A percentile compares a stretch with the other conserved stretches of the same genome.
Conservation (phyloP, 2,797 vertebrate species). For the Serranus cabrilla region DNA sequence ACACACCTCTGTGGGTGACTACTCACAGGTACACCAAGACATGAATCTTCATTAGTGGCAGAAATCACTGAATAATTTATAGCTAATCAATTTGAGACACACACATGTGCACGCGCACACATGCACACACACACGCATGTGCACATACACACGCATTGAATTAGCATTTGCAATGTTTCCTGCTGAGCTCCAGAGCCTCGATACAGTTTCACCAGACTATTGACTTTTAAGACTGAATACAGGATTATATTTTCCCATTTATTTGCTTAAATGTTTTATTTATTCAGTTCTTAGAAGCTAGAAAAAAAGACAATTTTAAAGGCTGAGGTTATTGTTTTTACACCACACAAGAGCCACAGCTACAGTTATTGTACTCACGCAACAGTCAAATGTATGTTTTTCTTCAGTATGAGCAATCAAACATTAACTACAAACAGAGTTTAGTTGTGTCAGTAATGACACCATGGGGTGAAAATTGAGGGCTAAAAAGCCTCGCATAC, state of each 20-base stretch:
- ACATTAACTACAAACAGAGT: constrained; percentile 20
- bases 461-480: constrained; percentile 36
- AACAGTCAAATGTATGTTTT: constrained; percentile 27
- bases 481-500: constrained; percentile 9
- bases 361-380: too few relatives aligned
- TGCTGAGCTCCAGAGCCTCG: constrained; percentile 25
- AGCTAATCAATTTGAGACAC: constrained; percentile 69
- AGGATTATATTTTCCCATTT: constrained; percentile 6
- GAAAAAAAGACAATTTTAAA: neutral
- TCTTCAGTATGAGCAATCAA: constrained; percentile 20
- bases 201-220: constrained; percentile 31
- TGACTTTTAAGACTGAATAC: constrained; percentile 32
- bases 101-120: neutral
- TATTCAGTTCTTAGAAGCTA: constrained; percentile 16
- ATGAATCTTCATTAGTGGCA: constrained; percentile 73
- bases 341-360: neutral
- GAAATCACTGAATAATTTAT: constrained; percentile 76
- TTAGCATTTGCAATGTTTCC: constrained; percentile 47
- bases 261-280: constrained; percentile 22
- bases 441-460: constrained; percentile 15
- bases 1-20: constrained; percentile 35
- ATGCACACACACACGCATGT: constrained; percentile 11
- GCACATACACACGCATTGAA: constrained; percentile 9
- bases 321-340: neutral
- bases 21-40: constrained; percentile 59